Base-by-base conservation (phyloP, 2,888 invertebrate genomes). In the Allacma fusca region DNA sequence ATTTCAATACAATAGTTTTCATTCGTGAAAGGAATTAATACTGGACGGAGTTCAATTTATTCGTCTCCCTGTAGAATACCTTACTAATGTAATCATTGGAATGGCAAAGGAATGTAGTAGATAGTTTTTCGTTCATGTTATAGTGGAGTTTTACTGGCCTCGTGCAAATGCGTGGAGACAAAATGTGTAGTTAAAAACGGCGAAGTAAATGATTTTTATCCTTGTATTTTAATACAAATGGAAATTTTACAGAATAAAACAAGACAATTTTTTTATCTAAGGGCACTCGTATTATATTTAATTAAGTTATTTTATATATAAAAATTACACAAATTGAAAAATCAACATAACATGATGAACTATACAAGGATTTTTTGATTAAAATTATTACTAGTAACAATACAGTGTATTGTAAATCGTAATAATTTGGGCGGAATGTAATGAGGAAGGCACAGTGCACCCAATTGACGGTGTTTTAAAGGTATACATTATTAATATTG, bases 321-420 rank as follows among this genome's bases (percentile, higher is more conserved):
- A 79, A 79, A 79, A 50, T 59, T 76, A 72, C 73, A 79, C 65
- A 78, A 74, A 75, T 79, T 79, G 76, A 76, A 76, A 79, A 79
- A 76, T 74, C 69, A 79, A 76, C 79, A 76, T 44, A 79, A 79
- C 57, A 68, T 74, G 50, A 50, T 50, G 69, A 79, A 79, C 76
- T 74, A 57, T 74, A 76, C 79, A 78, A 73, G 65, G 70, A 43
- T 64, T 65, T 64, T 74, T 65, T 43, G 29, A 65, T 74, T 50
- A 73, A 62, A 24, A 34, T 62, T 73, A 73, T 29, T 28, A 34
- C 19, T 74, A 44, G 28, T 50, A 50, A 50, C 50, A 50, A 16
- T 50, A 50, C 16, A 50, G 50, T 50, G 23, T 74, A 65, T 70
- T 28, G 23, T 59, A 28, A 57, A 76, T 69, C 69, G 70, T 71